Evolutionary conservation across 2,113 vertebrate species (phyloP).

Genomic region (Anguilla japonica): DNA sequence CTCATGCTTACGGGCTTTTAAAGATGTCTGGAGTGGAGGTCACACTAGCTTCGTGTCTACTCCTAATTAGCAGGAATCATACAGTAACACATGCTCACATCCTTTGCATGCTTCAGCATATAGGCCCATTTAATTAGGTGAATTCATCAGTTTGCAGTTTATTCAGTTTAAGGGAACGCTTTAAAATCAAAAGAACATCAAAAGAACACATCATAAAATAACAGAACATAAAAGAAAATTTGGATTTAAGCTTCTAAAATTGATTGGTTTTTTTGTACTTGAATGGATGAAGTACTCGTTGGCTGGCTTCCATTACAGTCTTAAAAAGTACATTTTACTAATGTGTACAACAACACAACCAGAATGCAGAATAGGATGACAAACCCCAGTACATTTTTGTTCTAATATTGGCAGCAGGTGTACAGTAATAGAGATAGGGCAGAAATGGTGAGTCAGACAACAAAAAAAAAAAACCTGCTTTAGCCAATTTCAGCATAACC

Average conservation of each 20-base stretch:
- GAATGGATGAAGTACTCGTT: not conserved
- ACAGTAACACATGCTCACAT: not conserved
- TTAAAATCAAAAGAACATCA: not conserved
- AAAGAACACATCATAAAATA: not conserved
- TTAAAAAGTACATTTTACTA: not conserved
- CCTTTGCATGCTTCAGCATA: not conserved
- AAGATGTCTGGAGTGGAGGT: not conserved
- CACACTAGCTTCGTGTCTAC: not conserved
- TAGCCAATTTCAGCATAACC: not conserved
- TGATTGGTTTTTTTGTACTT: not conserved
- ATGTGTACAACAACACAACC: not conserved
- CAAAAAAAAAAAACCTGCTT: not conserved
- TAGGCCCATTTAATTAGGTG: not conserved
- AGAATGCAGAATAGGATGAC: not conserved
- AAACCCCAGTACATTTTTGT: not conserved
- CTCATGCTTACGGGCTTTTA: not conserved
- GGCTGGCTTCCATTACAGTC: not conserved
- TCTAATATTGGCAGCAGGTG: constrained; percentile 2
- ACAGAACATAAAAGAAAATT: not conserved
- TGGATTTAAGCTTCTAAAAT: not conserved
- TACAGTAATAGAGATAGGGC: not conserved
- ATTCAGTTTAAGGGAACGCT: not conserved
- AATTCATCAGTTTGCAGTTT: not conserved
- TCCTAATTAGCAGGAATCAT: not conserved
- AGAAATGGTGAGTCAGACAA: not conserved